A percentile compares a stretch with the other conserved stretches of the same genome.
Evolutionary conservation across 2,113 vertebrate species (phyloP).

Genomic region (Dermatemys mawii): DNA sequence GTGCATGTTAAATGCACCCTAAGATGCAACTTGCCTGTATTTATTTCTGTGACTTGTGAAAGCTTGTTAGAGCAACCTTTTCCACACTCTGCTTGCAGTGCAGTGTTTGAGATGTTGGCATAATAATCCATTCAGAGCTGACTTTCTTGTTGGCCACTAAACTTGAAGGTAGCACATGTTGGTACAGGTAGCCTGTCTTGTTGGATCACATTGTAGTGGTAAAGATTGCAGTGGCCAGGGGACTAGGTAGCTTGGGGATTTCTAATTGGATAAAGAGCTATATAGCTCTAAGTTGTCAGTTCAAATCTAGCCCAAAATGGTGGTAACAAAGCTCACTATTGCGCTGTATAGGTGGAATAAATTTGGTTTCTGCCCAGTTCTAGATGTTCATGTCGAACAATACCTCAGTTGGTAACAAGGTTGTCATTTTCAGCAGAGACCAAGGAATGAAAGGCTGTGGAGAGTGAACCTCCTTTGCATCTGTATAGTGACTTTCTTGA

Average conservation of each 20-base stretch:
- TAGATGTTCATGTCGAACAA: not conserved
- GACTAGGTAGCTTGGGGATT: not conserved
- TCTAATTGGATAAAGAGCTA: not conserved
- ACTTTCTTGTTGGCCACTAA: not conserved
- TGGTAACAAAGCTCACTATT: not conserved
- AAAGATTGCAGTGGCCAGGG: not conserved
- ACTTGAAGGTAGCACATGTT: not conserved
- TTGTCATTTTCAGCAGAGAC: not conserved
- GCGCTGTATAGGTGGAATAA: not conserved
- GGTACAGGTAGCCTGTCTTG: not conserved
- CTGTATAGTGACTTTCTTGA: not conserved
- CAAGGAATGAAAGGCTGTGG: not conserved
- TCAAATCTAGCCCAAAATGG: not conserved
- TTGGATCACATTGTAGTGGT: not conserved
- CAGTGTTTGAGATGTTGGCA: not conserved
- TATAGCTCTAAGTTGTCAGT: not conserved
- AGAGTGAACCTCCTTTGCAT: not conserved
- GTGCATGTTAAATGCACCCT: too few species aligned
- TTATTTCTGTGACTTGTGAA: not conserved
- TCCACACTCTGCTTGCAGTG: not conserved
- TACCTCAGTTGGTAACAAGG: not conserved
- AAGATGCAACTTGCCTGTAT: too few species aligned
- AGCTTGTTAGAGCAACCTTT: not conserved
- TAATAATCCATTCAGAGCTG: not conserved
- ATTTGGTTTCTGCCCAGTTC: not conserved